Percentiles rank a stretch among this genome's conserved stretches.
These are phyloP conservation scores for Philereme vetulata DNA, from an alignment of 2,888 invertebrate species.

Conservation along the genomic window DNA sequence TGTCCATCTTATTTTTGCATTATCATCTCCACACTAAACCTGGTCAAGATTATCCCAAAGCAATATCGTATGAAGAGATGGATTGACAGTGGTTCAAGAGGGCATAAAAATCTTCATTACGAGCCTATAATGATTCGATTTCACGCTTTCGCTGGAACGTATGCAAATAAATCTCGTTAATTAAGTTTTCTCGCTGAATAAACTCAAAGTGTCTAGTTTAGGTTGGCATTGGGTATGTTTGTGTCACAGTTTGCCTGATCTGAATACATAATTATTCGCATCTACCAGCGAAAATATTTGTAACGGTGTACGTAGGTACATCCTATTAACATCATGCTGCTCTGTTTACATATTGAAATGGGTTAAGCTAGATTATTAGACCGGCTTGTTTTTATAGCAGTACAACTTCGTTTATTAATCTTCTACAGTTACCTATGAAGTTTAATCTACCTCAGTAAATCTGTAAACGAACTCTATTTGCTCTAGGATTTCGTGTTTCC, in stretches of 20 bases:
- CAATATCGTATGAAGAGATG: slow-evolving; percentile 56
- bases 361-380: slow-evolving; percentile 17
- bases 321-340: slow-evolving; percentile 21
- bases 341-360: slow-evolving; percentile 29
- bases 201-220: slow-evolving; percentile 38
- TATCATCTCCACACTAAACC: slow-evolving; percentile 7
- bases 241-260: slow-evolving; percentile 55
- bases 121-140: slow-evolving; percentile 55
- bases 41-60: slow-evolving; percentile 13
- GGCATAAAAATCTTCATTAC: slow-evolving; percentile 58
- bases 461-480: not conserved
- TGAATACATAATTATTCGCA: slow-evolving; percentile 69
- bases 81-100: slow-evolving; percentile 63
- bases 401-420: slow-evolving; percentile 10
- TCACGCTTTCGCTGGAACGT: slow-evolving; percentile 60
- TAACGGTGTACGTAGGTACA: slow-evolving; percentile 22
- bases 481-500: not conserved
- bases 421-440: not conserved
- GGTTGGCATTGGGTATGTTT: slow-evolving; percentile 45
- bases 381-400: slow-evolving; percentile 20
- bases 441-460: not conserved
- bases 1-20: slow-evolving; percentile 2
- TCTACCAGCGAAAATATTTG: slow-evolving; percentile 26
- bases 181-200: slow-evolving; percentile 25
- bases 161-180: slow-evolving; percentile 32